Evolutionary conservation across 2,113 vertebrate genomes (phyloP).

Genomic region (Hippoglossus stenolepis): DNA sequence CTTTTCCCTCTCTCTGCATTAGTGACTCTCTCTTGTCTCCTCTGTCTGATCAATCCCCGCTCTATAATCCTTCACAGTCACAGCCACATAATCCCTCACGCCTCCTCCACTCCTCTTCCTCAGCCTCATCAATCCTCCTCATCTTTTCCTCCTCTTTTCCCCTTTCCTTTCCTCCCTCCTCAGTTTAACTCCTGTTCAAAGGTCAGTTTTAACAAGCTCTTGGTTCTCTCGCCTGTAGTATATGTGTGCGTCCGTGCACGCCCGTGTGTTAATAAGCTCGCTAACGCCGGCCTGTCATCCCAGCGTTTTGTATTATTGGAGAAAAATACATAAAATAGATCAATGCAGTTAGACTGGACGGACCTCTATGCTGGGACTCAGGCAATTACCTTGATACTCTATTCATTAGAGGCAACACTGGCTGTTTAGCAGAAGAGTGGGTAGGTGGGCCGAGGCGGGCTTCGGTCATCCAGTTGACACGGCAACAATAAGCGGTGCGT

Average conservation of each 20-base stretch:
- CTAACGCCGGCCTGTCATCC: constrained; percentile 45
- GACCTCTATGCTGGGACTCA: constrained; percentile 45
- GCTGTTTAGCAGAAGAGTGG: constrained; percentile 29
- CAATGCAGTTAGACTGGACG: constrained; percentile 62
- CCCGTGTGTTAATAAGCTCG: constrained; percentile 49
- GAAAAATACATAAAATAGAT: constrained; percentile 70
- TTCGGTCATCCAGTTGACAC: constrained; percentile 27
- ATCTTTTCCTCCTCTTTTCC: neutral
- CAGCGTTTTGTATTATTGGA: constrained; percentile 58
- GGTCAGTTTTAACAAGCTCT: constrained; percentile 75
- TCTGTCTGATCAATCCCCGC: neutral
- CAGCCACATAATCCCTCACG: neutral
- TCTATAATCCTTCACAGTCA: neutral
- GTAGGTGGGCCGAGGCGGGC: constrained; percentile 23
- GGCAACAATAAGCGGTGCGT: constrained; percentile 26
- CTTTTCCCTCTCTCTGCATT: neutral
- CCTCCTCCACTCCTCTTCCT: neutral
- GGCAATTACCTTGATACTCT: constrained; percentile 65
- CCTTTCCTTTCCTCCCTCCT: constrained; percentile 9
- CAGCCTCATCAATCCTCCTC: neutral
- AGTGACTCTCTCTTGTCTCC: neutral
- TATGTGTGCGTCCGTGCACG: constrained; percentile 12
- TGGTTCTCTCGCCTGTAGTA: constrained; percentile 35
- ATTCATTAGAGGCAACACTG: constrained; percentile 61
- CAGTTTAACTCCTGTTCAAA: constrained; percentile 57